Percentiles rank a stretch among this genome's conserved stretches.
These are phyloP conservation scores for Balaeniceps rex DNA, from an alignment of 2,113 vertebrate genomes.

Conservation along the genomic window DNA sequence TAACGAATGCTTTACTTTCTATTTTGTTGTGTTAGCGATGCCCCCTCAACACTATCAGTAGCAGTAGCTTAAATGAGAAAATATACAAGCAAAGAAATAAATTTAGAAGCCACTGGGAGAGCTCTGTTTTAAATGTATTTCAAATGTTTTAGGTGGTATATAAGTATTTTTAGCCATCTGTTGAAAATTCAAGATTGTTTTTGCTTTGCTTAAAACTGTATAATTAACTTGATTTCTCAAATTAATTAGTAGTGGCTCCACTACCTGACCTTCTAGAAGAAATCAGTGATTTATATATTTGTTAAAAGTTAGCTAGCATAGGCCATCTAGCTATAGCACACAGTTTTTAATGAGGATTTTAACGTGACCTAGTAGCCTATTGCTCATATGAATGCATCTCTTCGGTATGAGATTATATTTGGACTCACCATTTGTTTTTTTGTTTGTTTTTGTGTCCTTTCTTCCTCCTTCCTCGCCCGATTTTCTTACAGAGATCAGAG, in stretches of 20 bases:
- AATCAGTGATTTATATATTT: background rate
- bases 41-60: background rate
- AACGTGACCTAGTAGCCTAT: background rate
- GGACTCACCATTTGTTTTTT: background rate
- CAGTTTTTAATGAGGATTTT: background rate
- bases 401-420: background rate
- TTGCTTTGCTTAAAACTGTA: background rate
- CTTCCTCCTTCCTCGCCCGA: background rate
- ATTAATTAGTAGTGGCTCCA: background rate
- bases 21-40: background rate
- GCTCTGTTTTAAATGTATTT: background rate
- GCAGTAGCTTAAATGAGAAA: background rate
- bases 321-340: background rate
- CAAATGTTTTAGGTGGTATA: background rate
- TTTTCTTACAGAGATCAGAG: constrained; percentile 72
- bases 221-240: background rate
- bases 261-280: background rate
- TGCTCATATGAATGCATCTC: background rate
- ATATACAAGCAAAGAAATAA: background rate
- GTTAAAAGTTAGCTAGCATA: background rate
- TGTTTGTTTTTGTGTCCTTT: background rate
- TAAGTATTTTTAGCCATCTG: background rate
- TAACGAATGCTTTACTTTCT: background rate
- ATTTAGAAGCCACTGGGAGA: background rate
- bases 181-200: background rate